Base-by-base conservation (phyloP, 2,888 invertebrate species). In the Schizaphis graminum region DNA sequence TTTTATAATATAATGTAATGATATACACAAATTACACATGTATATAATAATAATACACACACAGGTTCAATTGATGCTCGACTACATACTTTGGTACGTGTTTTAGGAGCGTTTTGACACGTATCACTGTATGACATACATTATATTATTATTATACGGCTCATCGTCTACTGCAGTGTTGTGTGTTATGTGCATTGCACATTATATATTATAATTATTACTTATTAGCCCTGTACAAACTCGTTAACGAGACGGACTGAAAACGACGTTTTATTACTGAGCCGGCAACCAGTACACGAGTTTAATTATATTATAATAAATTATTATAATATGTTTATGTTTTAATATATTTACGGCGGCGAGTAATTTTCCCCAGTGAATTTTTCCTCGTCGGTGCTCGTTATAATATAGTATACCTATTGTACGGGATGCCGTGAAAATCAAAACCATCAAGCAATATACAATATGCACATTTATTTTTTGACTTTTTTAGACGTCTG, bases 31-130 rank as follows among this genome's bases (percentile, higher is more conserved):
- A 67, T n/a, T 67, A 35, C 67, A 67, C 35, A 7, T 28, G 41
- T 44, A 44, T 44, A 44, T 44, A 44, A 44, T 44, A 44, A 11
- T 28, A 28, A 28, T n/a, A 57, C 16, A n/a, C n/a, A 16, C 16
- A 67, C 16, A 5, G 16, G 57, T 89, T 89, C 89, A 57, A 89
- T 57, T 41, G 28, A 89, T 91, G 84, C 84, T 77, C 77, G 77
- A 84, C 67, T 67, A 35, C 67, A 35, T 49, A 56, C 26, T 7
- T 53, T 21, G 10, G 84, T n/a, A 16, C 84, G 91, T 84, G 77
- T 77, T 91, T 84, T 53, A 41, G 35, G 49, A 91, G 84, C 91
- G 84, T 91, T 91, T 91, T 91, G 85, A 86, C 91, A 85, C 44
- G 44, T 56, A 57, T 86, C 56, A 84, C 41, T 89, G 26, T 41